These are phyloP conservation scores for Arctopsyche grandis DNA, from an alignment of 1,140 invertebrate genomes.

Conservation along the genomic window DNA sequence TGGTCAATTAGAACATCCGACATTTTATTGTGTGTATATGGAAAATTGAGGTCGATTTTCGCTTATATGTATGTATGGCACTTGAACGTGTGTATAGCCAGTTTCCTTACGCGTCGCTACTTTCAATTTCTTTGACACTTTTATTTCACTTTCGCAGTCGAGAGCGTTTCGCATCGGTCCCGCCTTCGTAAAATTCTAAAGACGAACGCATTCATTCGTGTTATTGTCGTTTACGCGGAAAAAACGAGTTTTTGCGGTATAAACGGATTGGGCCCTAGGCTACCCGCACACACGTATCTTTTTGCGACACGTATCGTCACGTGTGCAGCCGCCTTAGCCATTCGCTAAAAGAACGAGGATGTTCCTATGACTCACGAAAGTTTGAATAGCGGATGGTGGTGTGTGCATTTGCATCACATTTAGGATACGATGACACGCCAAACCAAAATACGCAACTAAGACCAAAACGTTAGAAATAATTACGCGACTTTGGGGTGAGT, in stretches of 20 bases:
- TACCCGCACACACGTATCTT: no score
- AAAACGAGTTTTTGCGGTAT: no score
- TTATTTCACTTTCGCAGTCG: slow-evolving; percentile 3
- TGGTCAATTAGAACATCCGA: no score
- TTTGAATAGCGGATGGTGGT: neutral
- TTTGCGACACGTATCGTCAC: no score
- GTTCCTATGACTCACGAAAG: slow-evolving; percentile 7
- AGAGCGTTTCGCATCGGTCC: neutral
- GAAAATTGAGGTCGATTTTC: neutral
- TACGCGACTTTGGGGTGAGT: neutral
- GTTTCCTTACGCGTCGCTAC: neutral
- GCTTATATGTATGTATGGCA: neutral
- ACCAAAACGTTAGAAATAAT: neutral
- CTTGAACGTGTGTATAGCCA: neutral
- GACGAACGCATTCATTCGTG: neutral
- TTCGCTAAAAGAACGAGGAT: neutral
- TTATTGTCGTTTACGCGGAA: neutral
- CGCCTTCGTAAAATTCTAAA: neutral
- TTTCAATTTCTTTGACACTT: neutral
- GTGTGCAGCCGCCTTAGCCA: no score
- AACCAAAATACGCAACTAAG: slow-evolving; percentile 4
- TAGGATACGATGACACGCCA: slow-evolving; percentile 17
- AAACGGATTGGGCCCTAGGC: no score
- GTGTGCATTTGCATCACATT: slow-evolving; percentile 9
- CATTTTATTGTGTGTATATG: no score